Conservation (phyloP, 1,140 invertebrate species). For the Zaprionus capensis region DNA sequence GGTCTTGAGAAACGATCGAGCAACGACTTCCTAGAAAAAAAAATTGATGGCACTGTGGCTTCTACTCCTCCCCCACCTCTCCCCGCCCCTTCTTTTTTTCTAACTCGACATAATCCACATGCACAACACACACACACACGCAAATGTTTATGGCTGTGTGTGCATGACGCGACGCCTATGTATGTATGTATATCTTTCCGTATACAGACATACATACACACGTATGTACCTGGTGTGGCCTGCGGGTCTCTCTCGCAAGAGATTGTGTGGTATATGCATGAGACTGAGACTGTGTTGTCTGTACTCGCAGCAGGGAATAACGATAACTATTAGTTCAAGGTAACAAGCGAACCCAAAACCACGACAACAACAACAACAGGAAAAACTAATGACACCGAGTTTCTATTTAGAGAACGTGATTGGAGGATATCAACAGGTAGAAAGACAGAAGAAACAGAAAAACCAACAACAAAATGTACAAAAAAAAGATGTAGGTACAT, state of each 20-base stretch:
- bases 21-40: conserved; percentile 32
- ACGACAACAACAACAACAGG: conserved; percentile 36
- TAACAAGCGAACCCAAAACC: conserved; percentile 61
- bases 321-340: conserved; percentile 75
- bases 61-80: neutral
- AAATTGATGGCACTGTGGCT: conserved; percentile 1
- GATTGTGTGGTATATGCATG: conserved; percentile 25
- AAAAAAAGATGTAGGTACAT: conserved; percentile 35
- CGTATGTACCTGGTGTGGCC: conserved; percentile 21
- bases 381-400: conserved; percentile 76
- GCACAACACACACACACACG: conserved; percentile 17
- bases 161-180: conserved; percentile 1
- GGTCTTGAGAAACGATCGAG: conserved; percentile 12
- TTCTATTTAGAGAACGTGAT: conserved; percentile 78
- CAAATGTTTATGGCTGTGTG: neutral
- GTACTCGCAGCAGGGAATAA: conserved; percentile 61
- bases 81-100: neutral
- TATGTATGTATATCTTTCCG: conserved; percentile 8
- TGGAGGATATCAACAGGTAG: conserved; percentile 79
- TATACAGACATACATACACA: neutral
- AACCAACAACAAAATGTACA: conserved; percentile 58
- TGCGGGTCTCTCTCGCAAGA: conserved; percentile 27
- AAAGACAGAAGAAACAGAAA: conserved; percentile 43
- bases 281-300: conserved; percentile 32
- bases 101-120: conserved; percentile 21